A percentile compares a stretch with the other conserved stretches of the same genome.
Conservation (phyloP, 2,888 invertebrate genomes). For the Ochropleura leucogaster region DNA sequence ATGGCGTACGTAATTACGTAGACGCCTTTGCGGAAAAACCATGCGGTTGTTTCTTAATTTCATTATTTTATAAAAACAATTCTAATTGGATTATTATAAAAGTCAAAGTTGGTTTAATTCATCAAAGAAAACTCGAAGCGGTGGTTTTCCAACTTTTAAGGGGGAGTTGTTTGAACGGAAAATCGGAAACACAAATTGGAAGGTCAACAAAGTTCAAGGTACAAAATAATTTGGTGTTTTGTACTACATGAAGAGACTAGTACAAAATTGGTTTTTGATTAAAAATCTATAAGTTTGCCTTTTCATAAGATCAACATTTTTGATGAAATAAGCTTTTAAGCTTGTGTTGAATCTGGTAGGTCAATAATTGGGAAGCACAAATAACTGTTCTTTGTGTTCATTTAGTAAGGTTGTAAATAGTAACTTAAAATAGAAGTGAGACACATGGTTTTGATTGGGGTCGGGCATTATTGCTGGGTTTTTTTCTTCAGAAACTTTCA, state of each 20-base stretch:
- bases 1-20: not conserved
- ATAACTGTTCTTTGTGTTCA: not conserved
- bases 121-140: conserved; percentile 56
- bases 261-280: not conserved
- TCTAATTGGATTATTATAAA: conserved; percentile 48
- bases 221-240: conserved; percentile 36
- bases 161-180: conserved; percentile 39
- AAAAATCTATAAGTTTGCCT: not conserved
- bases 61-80: conserved; percentile 39
- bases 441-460: not conserved
- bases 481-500: not conserved
- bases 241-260: not conserved
- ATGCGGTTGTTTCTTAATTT: not conserved
- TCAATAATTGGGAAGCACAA: not conserved
- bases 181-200: conserved; percentile 48
- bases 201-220: conserved; percentile 47
- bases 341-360: not conserved
- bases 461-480: not conserved
- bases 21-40: not conserved
- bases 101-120: conserved; percentile 51
- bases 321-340: not conserved
- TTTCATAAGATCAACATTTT: not conserved
- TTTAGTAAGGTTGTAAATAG: not conserved
- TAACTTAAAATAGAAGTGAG: not conserved
- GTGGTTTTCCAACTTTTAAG: conserved; percentile 51